Evolutionary conservation across 1,140 invertebrate genomes (phyloP).

Genomic region (Drosophila insularis): DNA sequence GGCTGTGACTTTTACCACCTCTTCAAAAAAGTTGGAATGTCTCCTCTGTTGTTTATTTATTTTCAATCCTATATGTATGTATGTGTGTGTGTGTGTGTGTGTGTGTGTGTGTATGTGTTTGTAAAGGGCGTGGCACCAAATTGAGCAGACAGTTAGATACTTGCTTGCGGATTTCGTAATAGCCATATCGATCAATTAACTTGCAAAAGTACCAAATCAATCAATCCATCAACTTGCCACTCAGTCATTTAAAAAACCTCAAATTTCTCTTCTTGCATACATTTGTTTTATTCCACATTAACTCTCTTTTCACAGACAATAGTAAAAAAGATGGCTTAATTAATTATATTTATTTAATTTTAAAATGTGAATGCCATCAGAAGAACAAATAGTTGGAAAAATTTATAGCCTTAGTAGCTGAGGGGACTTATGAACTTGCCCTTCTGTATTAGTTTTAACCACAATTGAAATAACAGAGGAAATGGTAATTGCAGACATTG

Average conservation of each 20-base stretch:
- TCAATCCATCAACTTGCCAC: not conserved
- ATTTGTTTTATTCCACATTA: not conserved
- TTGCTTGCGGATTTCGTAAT: not conserved
- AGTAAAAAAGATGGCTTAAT: no score
- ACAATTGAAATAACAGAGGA: no score
- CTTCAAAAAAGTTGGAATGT: not conserved
- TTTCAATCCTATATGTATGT: not conserved
- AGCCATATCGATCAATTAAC: constrained; percentile 11
- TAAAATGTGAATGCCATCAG: no score
- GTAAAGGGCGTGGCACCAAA: not conserved
- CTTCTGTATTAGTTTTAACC: no score
- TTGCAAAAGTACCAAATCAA: not conserved
- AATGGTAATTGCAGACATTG: no score
- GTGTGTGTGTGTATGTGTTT: not conserved
- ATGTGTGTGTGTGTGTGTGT: not conserved
- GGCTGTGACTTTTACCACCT: not conserved
- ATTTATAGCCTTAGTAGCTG: no score
- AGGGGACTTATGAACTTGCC: no score
- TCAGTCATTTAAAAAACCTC: not conserved
- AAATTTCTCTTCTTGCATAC: not conserved
- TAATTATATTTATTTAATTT: no score
- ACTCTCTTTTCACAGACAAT: no score
- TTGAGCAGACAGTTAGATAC: not conserved
- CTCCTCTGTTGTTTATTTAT: no score
- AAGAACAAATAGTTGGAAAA: no score